Percentiles rank a stretch among this genome's conserved stretches.
Conservation (phyloP, 92 coral and sea anemone species). For the Pocillopora grandis region DNA sequence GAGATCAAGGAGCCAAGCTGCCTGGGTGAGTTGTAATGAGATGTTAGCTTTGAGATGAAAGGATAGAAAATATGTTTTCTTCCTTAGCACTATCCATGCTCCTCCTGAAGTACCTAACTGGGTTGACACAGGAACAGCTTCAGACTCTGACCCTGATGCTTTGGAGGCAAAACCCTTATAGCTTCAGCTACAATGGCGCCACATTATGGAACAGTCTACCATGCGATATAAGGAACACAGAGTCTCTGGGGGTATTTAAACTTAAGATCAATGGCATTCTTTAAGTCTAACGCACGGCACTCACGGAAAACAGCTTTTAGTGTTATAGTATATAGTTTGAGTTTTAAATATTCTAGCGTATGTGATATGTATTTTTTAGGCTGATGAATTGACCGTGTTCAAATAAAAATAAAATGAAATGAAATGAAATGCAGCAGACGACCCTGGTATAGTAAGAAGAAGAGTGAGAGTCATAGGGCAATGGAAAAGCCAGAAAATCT, state of each 20-base stretch:
- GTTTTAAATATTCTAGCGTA: no score
- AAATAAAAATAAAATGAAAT: no score
- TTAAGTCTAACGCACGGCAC: no score
- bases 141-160: constrained; percentile 28
- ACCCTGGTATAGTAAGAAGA: constrained; percentile 25
- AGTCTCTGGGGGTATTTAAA: no score
- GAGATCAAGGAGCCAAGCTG: constrained; percentile 37
- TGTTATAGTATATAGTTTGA: no score
- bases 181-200: no score
- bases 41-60: constrained; percentile 43
- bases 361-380: no score
- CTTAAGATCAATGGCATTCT: no score
- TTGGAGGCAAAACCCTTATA: not conserved
- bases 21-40: constrained; percentile 33
- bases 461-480: constrained; percentile 34
- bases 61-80: constrained; percentile 34
- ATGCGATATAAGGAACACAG: no score
- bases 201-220: no score
- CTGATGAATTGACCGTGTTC: no score
- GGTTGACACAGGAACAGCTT: constrained; percentile 29
- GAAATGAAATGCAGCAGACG: not conserved
- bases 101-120: constrained; percentile 45
- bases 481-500: constrained; percentile 35
- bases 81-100: constrained; percentile 42
- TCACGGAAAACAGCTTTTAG: no score